phyloP scores from a whole-genome alignment of 2,797 vertebrate species.

The Psittacula derbiana region DNA sequence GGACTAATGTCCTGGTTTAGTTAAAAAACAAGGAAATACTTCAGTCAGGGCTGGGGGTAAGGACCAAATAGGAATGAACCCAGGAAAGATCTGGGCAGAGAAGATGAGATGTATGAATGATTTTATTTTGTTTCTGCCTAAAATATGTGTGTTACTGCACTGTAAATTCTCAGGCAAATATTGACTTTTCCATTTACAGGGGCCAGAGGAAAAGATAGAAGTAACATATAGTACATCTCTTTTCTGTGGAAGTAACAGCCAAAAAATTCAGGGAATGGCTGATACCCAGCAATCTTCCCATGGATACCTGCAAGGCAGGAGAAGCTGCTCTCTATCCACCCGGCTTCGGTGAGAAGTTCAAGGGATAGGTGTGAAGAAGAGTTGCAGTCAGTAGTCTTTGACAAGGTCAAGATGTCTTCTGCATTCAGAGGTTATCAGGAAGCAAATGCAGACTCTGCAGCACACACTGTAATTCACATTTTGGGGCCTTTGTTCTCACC shows the following conservation, averaged over 20 bases:
- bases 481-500: background rate
- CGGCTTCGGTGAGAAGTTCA: background rate
- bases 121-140: background rate
- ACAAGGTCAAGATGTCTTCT: background rate
- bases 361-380: background rate
- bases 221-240: background rate
- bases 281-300: background rate
- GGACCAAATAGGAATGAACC: background rate
- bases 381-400: background rate
- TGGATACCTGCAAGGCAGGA: background rate
- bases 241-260: background rate
- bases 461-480: rapidly evolving
- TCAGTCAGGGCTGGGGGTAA: background rate
- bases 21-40: background rate
- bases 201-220: background rate
- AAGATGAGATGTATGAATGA: background rate
- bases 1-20: background rate
- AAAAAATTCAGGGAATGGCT: background rate
- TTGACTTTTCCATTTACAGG: background rate
- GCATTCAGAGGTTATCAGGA: background rate
- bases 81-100: background rate
- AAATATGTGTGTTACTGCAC: background rate
- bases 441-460: background rate
- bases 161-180: background rate
- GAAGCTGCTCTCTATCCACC: background rate